Evolutionary conservation across 2,113 vertebrate genomes (phyloP), one percentile per base, ranked within the genome.

Genomic region (Pluvialis apricaria): DNA sequence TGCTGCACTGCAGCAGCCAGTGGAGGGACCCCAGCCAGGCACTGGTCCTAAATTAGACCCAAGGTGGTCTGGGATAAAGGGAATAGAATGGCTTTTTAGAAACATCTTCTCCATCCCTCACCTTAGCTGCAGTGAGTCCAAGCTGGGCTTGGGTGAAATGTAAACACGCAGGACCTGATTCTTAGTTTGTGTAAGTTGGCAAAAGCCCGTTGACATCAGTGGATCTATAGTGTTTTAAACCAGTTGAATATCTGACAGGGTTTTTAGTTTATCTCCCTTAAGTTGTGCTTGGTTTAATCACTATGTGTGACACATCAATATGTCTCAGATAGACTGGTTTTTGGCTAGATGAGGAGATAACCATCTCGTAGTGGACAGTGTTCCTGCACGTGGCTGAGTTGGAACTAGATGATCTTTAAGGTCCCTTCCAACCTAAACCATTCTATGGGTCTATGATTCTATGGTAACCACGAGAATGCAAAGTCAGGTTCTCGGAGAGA

Each of bases 1-100:
- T 77, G 25, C 25, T 0, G 0, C 32, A 7, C 7, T 64, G 61
- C 52, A 36, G 34, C 42, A 82, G 49, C 31, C 45, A 77, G 5
- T 3, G 3, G 16, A 58, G 21, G 16, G 15, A 42, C 5, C 8
- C 7, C 32, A 80, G 19, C 13, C 40, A 82, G 25, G 15, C 18
- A 8, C 68, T 90, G 34, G 10, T 84, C 15, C 29, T 40, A 49
- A 65, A 45, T 20, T 34, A 51, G 47, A 8, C 22, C 15, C 1
- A 6, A 49, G 8, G 32, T 65, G 17, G 24, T 66, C 21, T 49
- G 29, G 20, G 25, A 69, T 65, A 51, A 80, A 65, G 31, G 47
- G 38, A 86, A 51, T 19, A n/a, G 45, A 60, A 28, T 40, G 31
- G 10, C 7, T 25, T 79, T 92, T 82, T 7, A 62, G 42, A 90